These are phyloP conservation scores for Stichodactyla mertensii DNA, from an alignment of 64 coral and sea anemone species.

Conservation along the genomic window DNA sequence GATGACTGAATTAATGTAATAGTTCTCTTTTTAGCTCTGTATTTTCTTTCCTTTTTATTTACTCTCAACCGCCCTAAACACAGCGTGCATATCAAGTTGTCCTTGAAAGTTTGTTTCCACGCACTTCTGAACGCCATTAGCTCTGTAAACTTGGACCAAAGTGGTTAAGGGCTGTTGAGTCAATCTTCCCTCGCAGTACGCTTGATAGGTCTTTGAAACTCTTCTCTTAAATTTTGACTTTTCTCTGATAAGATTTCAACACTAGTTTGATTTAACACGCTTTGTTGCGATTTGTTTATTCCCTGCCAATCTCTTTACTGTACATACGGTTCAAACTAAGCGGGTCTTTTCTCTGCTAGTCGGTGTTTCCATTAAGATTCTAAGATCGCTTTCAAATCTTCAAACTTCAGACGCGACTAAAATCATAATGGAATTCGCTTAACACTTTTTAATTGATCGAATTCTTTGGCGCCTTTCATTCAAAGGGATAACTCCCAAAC, in stretches of 20 bases:
- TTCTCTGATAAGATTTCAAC: background rate
- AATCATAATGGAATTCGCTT: too few relatives aligned
- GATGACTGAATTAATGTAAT: background rate
- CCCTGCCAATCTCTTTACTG: too few relatives aligned
- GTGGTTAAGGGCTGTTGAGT: slow-evolving; percentile 1
- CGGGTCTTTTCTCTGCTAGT: too few relatives aligned
- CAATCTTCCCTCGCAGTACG: background rate
- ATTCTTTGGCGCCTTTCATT: too few relatives aligned
- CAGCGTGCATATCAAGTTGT: background rate
- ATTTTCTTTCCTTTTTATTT: slow-evolving; percentile 2
- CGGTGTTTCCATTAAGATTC: too few relatives aligned
- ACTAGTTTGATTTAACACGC: background rate
- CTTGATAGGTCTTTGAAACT: background rate
- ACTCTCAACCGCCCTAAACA: background rate
- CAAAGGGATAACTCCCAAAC: too few relatives aligned
- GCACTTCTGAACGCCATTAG: background rate
- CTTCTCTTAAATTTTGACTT: background rate
- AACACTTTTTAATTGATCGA: too few relatives aligned
- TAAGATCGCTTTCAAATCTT: too few relatives aligned
- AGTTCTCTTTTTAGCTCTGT: background rate
- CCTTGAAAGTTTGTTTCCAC: background rate
- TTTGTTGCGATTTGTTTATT: too few relatives aligned
- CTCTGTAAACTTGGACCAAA: slow-evolving; percentile 8
- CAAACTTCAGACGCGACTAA: too few relatives aligned
- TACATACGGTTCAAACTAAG: too few relatives aligned